Base-by-base conservation (phyloP, 1,140 invertebrate genomes). In the Drosophila leontia region DNA sequence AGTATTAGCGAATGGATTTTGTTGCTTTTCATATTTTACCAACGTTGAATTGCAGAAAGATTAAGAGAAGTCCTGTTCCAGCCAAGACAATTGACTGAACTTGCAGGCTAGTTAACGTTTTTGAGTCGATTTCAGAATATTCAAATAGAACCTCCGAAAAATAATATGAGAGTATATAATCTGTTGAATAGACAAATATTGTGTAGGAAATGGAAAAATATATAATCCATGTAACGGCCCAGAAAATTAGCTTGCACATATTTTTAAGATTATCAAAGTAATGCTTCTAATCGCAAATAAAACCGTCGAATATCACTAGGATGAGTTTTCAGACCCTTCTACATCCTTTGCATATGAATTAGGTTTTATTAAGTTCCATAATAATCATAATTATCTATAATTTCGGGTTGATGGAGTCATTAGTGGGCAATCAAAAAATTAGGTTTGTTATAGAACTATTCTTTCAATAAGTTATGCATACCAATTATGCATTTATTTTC, bases 21-120 rank as follows among this genome's bases (percentile, higher is more conserved):
- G 15, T n/a, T 12, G 7, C 0, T 19, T 23, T 58, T 29, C 12
- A 13, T n/a, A 15, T 7, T 11, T 26, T 7, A 65, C 57, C 34
- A 13, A 71, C 68, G 17, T 42, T 69, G 3, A 57, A 39, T 69
- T 71, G 11, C 4, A 71, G 3, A 19, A 15, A 69, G 17, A 56
- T 39, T 11, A 71, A 23, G 5, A 32, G 23, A 11, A 41, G 0
- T 44, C 63, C 68, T 11, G 9, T 17, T 19, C 13, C 41, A 12
- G 39, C 68, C 17, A 68, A 12, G 7, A 39, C 0, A 13, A 29
- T 0, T 19, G 41, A 64, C 1, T 7, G 0, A 5, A 50, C 0
- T 11, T 41, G 12, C n/a, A 39, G 17, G 15, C 1, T 0, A 1
- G 15, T 0, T 3, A 42, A 15, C 0, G 0, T 1, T 5, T 55